Evolutionary conservation across 1,140 invertebrate species (phyloP).

Genomic region (Antheraea pernyi): DNA sequence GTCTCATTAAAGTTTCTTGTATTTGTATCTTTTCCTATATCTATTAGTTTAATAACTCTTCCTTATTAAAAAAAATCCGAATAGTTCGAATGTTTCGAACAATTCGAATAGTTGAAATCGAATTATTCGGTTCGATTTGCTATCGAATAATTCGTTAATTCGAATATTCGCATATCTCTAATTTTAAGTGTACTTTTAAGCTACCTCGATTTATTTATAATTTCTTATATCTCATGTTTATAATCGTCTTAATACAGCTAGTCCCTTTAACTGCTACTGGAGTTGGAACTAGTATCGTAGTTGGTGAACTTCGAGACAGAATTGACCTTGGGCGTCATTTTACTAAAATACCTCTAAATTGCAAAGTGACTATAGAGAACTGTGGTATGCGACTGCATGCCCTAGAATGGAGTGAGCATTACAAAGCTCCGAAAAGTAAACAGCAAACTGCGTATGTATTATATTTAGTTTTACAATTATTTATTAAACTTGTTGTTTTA

Average conservation of each 20-base stretch:
- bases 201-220: background rate
- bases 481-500: background rate
- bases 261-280: conserved; percentile 65
- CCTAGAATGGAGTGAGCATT: conserved; percentile 66
- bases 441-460: conserved; percentile 44
- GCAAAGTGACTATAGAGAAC: conserved; percentile 63
- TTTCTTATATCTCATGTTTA: background rate
- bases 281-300: conserved; percentile 62
- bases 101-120: too few species aligned
- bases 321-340: conserved; percentile 64
- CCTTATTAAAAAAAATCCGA: too few species aligned
- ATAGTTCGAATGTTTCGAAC: too few species aligned
- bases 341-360: conserved; percentile 58
- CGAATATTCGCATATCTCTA: too few species aligned
- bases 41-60: too few species aligned
- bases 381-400: conserved; percentile 59
- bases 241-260: conserved; percentile 33
- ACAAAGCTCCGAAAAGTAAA: conserved; percentile 63
- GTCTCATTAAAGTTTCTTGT: too few species aligned
- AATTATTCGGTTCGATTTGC: too few species aligned
- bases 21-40: too few species aligned
- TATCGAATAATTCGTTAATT: too few species aligned
- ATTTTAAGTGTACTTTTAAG: too few species aligned
- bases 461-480: conserved; percentile 12
- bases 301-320: conserved; percentile 53